These are phyloP conservation scores for Pipistrellus kuhlii DNA, from an alignment of 2,797 vertebrate genomes.

Conservation along the genomic window DNA sequence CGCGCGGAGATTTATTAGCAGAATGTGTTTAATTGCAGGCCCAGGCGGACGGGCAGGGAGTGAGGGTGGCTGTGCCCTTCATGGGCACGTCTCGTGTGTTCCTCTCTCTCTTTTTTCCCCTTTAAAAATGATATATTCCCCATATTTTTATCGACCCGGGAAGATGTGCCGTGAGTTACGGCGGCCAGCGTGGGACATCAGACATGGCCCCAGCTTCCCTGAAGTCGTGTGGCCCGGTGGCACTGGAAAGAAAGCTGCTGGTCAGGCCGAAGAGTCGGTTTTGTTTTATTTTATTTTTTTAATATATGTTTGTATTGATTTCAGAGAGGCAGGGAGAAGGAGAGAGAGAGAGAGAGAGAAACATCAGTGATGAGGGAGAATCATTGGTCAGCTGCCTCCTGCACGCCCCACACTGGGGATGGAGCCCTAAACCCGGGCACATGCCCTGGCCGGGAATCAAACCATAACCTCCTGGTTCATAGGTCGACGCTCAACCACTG, in stretches of 20 bases:
- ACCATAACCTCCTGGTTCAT: too few relatives aligned
- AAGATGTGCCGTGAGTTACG: conserved; percentile 87
- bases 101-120: conserved; percentile 68
- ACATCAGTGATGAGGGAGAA: too few relatives aligned
- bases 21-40: conserved; percentile 90
- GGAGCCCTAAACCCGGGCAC: fast-evolving
- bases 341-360: too few relatives aligned
- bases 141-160: conserved; percentile 88
- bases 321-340: too few relatives aligned
- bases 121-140: conserved; percentile 89
- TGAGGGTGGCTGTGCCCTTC: conserved; percentile 85
- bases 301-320: too few relatives aligned
- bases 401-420: too few relatives aligned
- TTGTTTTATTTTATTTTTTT: too few relatives aligned
- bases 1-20: conserved; percentile 88
- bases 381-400: too few relatives aligned
- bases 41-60: conserved; percentile 87
- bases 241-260: fast-evolving
- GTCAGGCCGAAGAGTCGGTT: not conserved
- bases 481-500: too few relatives aligned
- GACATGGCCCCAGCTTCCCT: conserved; percentile 81
- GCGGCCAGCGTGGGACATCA: conserved; percentile 76
- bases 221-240: conserved; percentile 72
- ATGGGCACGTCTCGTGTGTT: conserved; percentile 84
- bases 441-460: too few relatives aligned